A percentile compares a stretch with the other conserved stretches of the same genome.
These are phyloP conservation scores for Malthinus seriepunctatus DNA, from an alignment of 2,888 invertebrate genomes.

Conservation along the genomic window DNA sequence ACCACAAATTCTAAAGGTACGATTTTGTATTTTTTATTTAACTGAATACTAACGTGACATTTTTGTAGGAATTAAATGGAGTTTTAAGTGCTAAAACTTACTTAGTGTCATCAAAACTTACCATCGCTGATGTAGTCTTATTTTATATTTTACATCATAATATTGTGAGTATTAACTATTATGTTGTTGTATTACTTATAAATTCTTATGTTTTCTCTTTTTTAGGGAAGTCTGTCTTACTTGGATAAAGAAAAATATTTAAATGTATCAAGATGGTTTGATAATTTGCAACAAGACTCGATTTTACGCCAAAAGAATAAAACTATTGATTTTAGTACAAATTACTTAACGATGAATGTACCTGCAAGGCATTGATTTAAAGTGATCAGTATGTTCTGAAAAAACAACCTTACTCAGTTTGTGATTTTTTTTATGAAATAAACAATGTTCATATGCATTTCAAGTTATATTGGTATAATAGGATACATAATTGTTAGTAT, in stretches of 20 bases:
- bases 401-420: background rate
- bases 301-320: conserved; percentile 61
- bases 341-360: conserved; percentile 44
- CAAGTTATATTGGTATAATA: no score
- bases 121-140: conserved; percentile 70
- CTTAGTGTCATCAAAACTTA: conserved; percentile 60
- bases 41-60: background rate
- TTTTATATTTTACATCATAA: conserved; percentile 69
- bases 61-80: conserved; percentile 61
- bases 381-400: background rate
- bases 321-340: conserved; percentile 55
- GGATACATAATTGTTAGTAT: no score
- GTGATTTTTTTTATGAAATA: background rate
- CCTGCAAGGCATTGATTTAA: conserved; percentile 41
- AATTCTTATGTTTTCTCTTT: conserved; percentile 42
- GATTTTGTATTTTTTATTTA: background rate
- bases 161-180: conserved; percentile 67
- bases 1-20: conserved; percentile 42
- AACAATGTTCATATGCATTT: no score
- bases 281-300: conserved; percentile 72
- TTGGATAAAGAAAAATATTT: conserved; percentile 70
- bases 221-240: conserved; percentile 65
- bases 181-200: conserved; percentile 15
- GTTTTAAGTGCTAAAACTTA: conserved; percentile 60
- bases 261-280: conserved; percentile 77